Base-by-base conservation (phyloP, 2,888 invertebrate species). In the Caenorhabditis angaria region DNA sequence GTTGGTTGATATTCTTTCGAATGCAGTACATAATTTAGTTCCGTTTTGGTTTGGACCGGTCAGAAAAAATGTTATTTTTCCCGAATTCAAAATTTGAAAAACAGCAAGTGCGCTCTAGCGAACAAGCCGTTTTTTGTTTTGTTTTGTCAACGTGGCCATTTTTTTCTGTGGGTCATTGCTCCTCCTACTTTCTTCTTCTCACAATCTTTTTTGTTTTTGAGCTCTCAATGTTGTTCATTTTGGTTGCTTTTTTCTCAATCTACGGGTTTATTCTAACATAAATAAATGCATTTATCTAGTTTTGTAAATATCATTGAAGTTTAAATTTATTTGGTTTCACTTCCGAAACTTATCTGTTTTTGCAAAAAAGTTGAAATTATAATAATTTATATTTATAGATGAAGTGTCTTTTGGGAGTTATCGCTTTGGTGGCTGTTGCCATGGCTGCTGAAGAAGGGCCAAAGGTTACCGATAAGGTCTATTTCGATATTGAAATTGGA, bases 401-500 rank as follows among this genome's bases (percentile, higher is more conserved):
- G 58, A 58, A 58, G 22, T 41, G 22, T 25, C 47, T 58, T 47
- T 22, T 58, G 14, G 25, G 10, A 41, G 41, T 50, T 50, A 24
- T 24, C 22, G 50, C 24, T 50, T 28, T 54, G 54, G 27, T 25
- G 54, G 4, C 51, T 12, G 61, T 54, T 22, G 56, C 60, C 54
- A 53, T 28, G 4, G 74, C 51, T 20, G 66, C 66, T 18, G 64
- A 70, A 25, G 67, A 77, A 27, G 86, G 86, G 8, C 86, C 86
- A 53, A 86, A 86, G 66, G 86, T 86, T 29, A 87, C 86, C 47
- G 85, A 86, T 47, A 85, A 86, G 78, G 86, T 85, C 1, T 94
- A 91, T 88, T 91, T 95, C 77, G 94, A 94, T 86, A 91, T 95
- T 10, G 90, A 91, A 85, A 92, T 92, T 81, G 93, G 92, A 78